Percentiles rank a stretch among this genome's conserved stretches.
These are phyloP conservation scores for Tamandua tetradactyla DNA, from an alignment of 2,797 vertebrate species.

Conservation along the genomic window DNA sequence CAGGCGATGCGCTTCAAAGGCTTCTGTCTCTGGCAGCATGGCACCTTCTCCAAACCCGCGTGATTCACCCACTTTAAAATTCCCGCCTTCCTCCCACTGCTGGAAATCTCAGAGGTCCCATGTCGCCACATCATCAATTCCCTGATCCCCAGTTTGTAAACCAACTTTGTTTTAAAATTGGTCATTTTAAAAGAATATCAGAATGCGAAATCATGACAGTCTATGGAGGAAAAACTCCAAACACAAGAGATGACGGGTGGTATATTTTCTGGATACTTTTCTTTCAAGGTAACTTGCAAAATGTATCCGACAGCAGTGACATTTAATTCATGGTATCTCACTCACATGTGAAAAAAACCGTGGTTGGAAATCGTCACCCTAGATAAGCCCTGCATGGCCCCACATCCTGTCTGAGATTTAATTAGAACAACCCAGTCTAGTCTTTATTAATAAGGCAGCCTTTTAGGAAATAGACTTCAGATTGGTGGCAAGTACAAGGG, in stretches of 20 bases:
- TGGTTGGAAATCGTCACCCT: conserved; percentile 36
- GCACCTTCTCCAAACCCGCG: not conserved
- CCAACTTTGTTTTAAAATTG: not conserved
- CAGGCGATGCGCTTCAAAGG: accelerated
- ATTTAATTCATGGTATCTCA: not conserved
- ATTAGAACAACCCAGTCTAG: conserved; percentile 23
- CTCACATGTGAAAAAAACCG: not conserved
- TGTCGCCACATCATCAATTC: not conserved
- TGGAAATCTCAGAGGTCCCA: conserved; percentile 21
- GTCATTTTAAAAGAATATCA: conserved; percentile 14
- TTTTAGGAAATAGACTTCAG: conserved; percentile 45
- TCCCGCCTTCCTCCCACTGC: conserved; percentile 22
- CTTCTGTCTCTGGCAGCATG: not conserved
- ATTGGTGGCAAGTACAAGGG: not conserved
- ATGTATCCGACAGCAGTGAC: not conserved
- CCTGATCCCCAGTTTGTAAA: conserved; percentile 29
- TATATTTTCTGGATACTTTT: not conserved
- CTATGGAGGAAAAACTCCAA: not conserved
- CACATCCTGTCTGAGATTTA: not conserved
- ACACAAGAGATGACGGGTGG: not conserved
- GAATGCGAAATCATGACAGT: not conserved
- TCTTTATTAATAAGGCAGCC: conserved; percentile 35
- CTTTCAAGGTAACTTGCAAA: conserved; percentile 46
- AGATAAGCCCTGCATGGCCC: not conserved
- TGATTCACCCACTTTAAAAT: conserved; percentile 55